Conservation (phyloP, 1,140 invertebrate genomes). For the Zophobas morio region DNA sequence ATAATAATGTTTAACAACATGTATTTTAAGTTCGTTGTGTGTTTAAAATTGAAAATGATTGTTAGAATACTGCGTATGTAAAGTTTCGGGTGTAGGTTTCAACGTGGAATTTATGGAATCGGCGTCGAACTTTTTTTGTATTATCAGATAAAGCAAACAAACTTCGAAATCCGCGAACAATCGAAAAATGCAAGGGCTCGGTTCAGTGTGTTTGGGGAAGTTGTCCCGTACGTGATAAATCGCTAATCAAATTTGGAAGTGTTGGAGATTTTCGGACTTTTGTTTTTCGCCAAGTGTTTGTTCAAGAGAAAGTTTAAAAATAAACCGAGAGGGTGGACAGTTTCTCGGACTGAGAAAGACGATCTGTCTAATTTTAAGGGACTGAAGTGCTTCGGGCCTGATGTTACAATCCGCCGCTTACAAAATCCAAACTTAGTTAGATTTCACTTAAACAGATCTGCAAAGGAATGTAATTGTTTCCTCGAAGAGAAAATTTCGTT, state of each 20-base stretch:
- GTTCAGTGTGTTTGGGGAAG: background rate
- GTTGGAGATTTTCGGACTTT: background rate
- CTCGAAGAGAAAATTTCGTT: background rate
- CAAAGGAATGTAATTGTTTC: no score
- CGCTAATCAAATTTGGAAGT: conserved; percentile 18
- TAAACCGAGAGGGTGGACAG: conserved; percentile 4
- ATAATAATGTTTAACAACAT: no score
- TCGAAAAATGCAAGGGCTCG: no score
- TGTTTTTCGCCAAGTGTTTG: conserved; percentile 1
- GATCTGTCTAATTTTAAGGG: conserved; percentile 1
- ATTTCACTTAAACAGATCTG: no score
- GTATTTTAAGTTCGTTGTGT: no score
- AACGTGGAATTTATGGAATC: no score
- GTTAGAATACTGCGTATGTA: no score
- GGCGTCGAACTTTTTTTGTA: no score
- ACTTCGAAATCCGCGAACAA: no score
- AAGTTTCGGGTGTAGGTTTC: no score
- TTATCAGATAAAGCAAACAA: no score
- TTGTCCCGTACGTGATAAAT: background rate
- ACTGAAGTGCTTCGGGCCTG: conserved; percentile 3
- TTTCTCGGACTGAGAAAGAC: conserved; percentile 3
- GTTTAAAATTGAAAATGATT: no score
- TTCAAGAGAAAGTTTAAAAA: conserved; percentile 19
- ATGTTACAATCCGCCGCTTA: background rate
- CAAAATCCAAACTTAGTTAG: conserved; percentile 1